These are phyloP conservation scores for Drosophila teissieri DNA, from an alignment of 1,140 invertebrate species.

Conservation along the genomic window DNA sequence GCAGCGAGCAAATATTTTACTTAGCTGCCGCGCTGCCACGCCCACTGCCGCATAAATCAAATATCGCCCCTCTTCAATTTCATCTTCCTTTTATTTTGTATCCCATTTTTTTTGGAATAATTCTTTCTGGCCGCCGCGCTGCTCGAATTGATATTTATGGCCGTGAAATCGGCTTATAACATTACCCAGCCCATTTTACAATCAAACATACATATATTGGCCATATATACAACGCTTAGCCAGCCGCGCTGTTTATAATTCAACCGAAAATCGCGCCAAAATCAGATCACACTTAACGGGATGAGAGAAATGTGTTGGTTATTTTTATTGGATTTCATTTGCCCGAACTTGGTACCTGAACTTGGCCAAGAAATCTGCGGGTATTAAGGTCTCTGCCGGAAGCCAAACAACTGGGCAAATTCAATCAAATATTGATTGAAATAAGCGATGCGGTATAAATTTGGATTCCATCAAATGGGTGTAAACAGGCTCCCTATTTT, in stretches of 20 bases:
- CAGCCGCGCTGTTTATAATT: conserved; percentile 43
- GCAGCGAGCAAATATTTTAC: conserved; percentile 68
- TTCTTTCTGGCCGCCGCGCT: conserved; percentile 20
- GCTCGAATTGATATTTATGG: conserved; percentile 68
- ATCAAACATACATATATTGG: background rate
- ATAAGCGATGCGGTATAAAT: background rate
- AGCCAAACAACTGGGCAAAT: background rate
- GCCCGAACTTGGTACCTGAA: conserved; percentile 56
- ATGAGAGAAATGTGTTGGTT: conserved; percentile 56
- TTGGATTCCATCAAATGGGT: background rate
- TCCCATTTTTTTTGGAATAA: conserved; percentile 25
- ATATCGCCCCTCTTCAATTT: conserved; percentile 36
- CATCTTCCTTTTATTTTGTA: conserved; percentile 40
- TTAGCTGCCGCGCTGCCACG: conserved; percentile 41
- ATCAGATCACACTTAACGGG: conserved; percentile 41
- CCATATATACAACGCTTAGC: conserved; percentile 8
- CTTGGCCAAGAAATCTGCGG: conserved; percentile 35
- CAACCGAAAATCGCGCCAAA: conserved; percentile 19
- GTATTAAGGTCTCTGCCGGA: conserved; percentile 8
- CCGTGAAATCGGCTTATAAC: conserved; percentile 69
- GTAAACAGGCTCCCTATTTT: conserved; percentile 1
- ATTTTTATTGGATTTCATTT: conserved; percentile 68
- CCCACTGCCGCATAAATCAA: conserved; percentile 65
- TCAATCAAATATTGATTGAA: conserved; percentile 17
- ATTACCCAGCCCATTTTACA: conserved; percentile 22